phyloP scores from a whole-genome alignment of 2,113 vertebrate genomes.

The Nothoprocta pentlandii region DNA sequence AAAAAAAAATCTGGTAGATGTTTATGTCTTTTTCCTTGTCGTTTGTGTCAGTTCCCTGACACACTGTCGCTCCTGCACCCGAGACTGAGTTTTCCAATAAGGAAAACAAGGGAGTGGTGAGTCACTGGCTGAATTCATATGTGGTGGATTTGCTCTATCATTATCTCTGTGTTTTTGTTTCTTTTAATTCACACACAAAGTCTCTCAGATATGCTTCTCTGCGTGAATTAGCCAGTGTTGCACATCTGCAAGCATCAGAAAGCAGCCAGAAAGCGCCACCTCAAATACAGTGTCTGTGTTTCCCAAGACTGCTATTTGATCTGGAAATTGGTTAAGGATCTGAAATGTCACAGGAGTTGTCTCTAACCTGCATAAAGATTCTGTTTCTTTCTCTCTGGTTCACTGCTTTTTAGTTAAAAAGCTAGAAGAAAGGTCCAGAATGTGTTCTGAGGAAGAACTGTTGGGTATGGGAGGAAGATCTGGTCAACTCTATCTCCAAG shows the following conservation, averaged over 20 bases:
- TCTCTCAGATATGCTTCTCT: constrained; percentile 35
- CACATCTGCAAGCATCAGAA: constrained; percentile 3
- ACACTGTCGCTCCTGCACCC: neutral
- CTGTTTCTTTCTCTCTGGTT: neutral
- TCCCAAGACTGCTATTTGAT: neutral
- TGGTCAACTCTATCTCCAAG: neutral
- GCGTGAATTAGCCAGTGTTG: constrained; percentile 19
- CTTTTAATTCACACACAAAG: constrained; percentile 48
- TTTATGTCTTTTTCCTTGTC: constrained; percentile 34
- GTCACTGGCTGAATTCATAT: constrained; percentile 48
- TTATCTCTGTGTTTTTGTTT: constrained; percentile 49
- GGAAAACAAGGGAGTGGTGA: constrained; percentile 56
- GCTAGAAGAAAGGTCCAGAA: neutral
- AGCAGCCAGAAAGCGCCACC: neutral
- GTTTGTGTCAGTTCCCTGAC: constrained; percentile 43
- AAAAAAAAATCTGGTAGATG: neutral
- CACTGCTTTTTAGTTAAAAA: neutral
- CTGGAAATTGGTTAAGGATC: neutral
- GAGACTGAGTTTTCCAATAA: constrained; percentile 41
- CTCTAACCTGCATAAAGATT: neutral
- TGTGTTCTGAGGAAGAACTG: neutral
- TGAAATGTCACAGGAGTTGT: neutral
- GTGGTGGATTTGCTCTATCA: constrained; percentile 45
- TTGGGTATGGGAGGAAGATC: neutral
- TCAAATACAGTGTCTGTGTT: neutral